Percentiles rank a stretch among this genome's conserved stretches.
phyloP scores from a whole-genome alignment of 2,888 invertebrate species.

The Nezara viridula region DNA sequence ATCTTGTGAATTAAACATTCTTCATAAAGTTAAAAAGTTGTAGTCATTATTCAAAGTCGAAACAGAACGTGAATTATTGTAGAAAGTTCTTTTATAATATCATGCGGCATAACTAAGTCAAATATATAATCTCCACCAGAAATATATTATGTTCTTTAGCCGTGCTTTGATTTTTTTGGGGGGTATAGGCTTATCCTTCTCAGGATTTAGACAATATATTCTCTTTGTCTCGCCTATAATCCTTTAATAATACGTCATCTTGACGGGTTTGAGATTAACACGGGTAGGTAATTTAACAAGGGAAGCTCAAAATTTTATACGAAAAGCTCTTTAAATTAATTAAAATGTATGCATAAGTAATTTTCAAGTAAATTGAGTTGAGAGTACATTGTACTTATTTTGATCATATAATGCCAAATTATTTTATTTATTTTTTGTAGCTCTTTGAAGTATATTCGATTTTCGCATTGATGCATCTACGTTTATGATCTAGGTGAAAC shows the following conservation, averaged over 20 bases:
- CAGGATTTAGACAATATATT: not conserved
- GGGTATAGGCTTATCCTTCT: not conserved
- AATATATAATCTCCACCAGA: not conserved
- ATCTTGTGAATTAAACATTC: not conserved
- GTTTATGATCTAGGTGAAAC: no score
- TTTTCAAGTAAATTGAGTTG: no score
- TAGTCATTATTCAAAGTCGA: not conserved
- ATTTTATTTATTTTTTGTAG: no score
- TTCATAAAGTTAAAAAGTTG: not conserved
- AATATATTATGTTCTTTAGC: conserved; percentile 10
- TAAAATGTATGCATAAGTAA: no score
- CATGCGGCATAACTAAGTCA: conserved; percentile 5
- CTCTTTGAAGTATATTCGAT: no score
- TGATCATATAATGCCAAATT: no score
- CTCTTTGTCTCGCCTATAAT: not conserved
- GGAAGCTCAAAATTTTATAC: not conserved
- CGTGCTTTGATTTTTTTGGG: not conserved
- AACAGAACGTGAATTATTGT: not conserved
- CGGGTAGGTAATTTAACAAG: not conserved
- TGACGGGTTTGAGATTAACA: not conserved
- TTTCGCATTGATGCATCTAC: no score
- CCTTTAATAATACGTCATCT: not conserved
- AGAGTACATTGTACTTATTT: no score
- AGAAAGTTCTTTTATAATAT: not conserved
- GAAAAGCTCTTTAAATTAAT: not conserved